These are phyloP conservation scores for Megaceryle alcyon DNA, from an alignment of 2,797 vertebrate species.

Conservation along the genomic window DNA sequence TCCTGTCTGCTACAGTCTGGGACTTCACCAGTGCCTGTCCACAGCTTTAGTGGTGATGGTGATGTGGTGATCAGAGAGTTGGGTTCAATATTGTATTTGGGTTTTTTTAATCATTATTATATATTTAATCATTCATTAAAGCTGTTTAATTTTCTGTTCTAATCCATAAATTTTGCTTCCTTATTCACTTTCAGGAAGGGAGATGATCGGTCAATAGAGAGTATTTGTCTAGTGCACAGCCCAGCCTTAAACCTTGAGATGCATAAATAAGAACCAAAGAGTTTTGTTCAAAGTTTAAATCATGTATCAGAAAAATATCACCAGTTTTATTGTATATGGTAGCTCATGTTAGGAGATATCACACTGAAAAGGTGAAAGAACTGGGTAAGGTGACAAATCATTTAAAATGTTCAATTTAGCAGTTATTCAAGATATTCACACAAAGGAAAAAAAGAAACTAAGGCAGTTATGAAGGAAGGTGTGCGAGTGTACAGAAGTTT, in stretches of 20 bases:
- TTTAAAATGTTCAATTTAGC: neutral
- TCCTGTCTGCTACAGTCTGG: neutral
- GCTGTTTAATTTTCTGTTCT: neutral
- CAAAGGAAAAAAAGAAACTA: neutral
- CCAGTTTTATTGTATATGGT: neutral
- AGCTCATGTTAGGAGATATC: neutral
- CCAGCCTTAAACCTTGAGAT: neutral
- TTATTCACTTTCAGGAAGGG: neutral
- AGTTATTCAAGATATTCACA: neutral
- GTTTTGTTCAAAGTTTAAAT: conserved; percentile 32
- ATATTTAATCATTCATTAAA: neutral
- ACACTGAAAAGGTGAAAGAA: neutral
- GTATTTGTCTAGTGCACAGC: neutral
- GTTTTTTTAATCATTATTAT: too few relatives aligned
- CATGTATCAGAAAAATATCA: conserved; percentile 5
- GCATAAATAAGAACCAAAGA: conserved; percentile 14
- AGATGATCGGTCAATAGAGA: neutral
- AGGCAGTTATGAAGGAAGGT: neutral
- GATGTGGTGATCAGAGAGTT: neutral
- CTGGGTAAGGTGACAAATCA: neutral
- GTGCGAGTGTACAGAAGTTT: neutral
- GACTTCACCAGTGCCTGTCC: neutral
- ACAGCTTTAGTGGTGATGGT: neutral
- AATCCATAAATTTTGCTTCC: neutral
- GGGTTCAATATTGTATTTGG: neutral